These are phyloP conservation scores for Pterocles orientalis DNA, from an alignment of 2,113 vertebrate species.

Conservation along the genomic window DNA sequence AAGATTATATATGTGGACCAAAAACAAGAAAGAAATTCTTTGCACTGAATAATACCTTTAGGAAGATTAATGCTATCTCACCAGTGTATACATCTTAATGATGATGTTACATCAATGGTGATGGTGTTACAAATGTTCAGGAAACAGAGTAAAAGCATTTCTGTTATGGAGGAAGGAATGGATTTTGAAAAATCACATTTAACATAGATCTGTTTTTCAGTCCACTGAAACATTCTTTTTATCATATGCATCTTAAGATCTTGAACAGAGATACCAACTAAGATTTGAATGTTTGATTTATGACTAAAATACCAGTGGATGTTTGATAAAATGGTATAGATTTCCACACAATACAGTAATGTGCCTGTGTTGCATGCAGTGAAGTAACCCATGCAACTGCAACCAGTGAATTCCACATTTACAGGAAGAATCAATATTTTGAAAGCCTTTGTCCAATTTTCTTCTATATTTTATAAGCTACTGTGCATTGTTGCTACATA, in stretches of 20 bases:
- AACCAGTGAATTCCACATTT: background rate
- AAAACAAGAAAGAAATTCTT: background rate
- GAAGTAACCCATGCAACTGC: background rate
- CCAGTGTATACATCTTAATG: background rate
- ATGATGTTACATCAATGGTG: background rate
- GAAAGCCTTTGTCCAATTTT: background rate
- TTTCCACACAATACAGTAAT: background rate
- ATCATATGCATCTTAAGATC: background rate
- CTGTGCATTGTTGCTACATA: background rate
- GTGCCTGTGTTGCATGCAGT: background rate
- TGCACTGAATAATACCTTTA: background rate
- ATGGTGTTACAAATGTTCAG: background rate
- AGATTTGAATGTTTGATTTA: background rate
- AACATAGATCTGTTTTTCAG: accelerated
- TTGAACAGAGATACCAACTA: background rate
- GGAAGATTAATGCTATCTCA: background rate
- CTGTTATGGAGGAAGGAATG: background rate
- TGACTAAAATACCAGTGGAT: background rate
- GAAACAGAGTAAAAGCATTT: background rate
- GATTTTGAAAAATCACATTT: background rate
- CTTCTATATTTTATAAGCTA: background rate
- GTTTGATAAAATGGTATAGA: background rate
- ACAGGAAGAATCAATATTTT: background rate
- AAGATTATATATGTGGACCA: background rate
- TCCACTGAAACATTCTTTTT: background rate